Conservation (phyloP, 2,113 vertebrate species). For the Erpornis zantholeuca region DNA sequence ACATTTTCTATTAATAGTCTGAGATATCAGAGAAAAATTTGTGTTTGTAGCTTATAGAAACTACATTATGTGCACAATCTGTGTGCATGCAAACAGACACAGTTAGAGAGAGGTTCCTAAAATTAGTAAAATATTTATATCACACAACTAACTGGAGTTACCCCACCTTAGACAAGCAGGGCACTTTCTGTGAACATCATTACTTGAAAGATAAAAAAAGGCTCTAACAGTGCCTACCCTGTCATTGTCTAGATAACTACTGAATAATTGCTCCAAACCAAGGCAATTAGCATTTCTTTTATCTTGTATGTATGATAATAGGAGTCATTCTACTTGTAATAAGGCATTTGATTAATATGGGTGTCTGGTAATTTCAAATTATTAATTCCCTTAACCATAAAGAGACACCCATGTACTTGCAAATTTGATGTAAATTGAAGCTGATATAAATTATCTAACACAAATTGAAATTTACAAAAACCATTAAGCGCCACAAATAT, state of each 20-base stretch:
- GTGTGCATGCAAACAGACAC: not conserved
- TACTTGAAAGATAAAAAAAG: slow-evolving; percentile 1
- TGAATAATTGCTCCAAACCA: slow-evolving; percentile 33
- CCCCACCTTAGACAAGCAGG: not conserved
- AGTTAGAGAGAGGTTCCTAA: not conserved
- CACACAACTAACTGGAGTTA: not conserved
- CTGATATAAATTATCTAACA: slow-evolving; percentile 60
- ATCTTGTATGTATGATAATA: slow-evolving; percentile 26
- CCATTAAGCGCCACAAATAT: slow-evolving; percentile 25
- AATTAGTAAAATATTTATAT: not conserved
- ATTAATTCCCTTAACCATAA: slow-evolving; percentile 54
- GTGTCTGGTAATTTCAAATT: slow-evolving; percentile 48
- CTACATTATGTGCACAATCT: accelerated
- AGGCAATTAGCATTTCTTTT: slow-evolving; percentile 59
- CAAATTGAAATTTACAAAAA: slow-evolving; percentile 67
- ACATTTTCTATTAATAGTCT: not conserved
- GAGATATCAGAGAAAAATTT: not conserved
- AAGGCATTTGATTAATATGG: slow-evolving; percentile 46
- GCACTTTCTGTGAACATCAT: not conserved
- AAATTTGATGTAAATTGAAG: slow-evolving; percentile 65
- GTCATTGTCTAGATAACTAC: slow-evolving; percentile 14
- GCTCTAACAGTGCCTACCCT: not conserved
- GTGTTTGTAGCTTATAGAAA: not conserved
- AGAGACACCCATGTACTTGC: slow-evolving; percentile 9
- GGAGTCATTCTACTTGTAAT: slow-evolving; percentile 44